phyloP scores from a whole-genome alignment of 35 echinoderm and acorn worm species.

The Apostichopus parvimensis region DNA sequence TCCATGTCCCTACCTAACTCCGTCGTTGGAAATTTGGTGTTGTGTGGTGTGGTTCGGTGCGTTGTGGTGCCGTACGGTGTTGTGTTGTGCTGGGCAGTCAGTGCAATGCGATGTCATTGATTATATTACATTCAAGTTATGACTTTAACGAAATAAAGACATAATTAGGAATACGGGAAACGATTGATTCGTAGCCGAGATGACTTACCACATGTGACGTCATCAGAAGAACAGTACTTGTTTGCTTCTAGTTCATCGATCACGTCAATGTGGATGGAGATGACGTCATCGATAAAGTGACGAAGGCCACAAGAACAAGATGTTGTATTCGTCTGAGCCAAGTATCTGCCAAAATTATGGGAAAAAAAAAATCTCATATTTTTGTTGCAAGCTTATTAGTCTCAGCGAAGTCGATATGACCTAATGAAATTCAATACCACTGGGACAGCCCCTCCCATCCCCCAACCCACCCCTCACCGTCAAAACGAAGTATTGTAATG shows the following conservation, averaged over 20 bases:
- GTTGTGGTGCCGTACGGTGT: no score
- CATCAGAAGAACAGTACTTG: not conserved
- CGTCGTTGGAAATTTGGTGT: no score
- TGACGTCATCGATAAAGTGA: conserved; percentile 24
- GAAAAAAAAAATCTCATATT: not conserved
- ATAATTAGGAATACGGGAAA: no score
- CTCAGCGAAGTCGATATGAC: no score
- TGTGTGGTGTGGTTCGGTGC: no score
- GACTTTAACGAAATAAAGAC: no score
- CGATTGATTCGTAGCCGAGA: not conserved
- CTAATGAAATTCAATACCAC: not conserved
- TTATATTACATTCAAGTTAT: no score
- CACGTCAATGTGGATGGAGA: not conserved
- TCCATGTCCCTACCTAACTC: no score
- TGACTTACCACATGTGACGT: conserved; percentile 24
- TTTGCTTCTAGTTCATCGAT: conserved; percentile 16
- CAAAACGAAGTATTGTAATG: no score
- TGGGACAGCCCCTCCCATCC: not conserved
- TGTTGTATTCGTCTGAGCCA: conserved; percentile 14
- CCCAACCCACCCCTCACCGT: not conserved
- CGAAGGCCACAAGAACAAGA: not conserved
- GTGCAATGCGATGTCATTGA: no score
- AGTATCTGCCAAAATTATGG: not conserved
- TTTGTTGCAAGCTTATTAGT: no score
- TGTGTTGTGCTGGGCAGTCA: no score